phyloP scores from a whole-genome alignment of 92 coral and sea anemone species.

The Zoanthus sociatus region DNA sequence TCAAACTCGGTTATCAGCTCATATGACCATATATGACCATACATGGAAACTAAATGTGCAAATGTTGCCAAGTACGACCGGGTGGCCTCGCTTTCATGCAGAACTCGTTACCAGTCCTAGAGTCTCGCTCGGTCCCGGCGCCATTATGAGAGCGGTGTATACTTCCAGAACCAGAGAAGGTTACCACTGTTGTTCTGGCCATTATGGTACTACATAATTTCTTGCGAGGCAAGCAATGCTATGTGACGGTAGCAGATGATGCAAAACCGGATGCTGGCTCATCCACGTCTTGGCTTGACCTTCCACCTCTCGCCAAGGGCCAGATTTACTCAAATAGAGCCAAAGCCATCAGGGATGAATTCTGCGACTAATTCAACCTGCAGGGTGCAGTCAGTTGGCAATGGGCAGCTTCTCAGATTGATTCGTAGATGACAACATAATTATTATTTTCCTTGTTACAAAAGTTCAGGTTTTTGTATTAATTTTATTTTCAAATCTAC shows the following conservation, averaged over 20 bases:
- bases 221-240: not conserved
- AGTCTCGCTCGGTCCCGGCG: slow-evolving; percentile 34
- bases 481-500: no score
- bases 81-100: slow-evolving; percentile 26
- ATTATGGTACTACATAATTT: not conserved
- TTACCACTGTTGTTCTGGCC: not conserved
- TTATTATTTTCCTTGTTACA: no score
- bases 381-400: slow-evolving; percentile 56
- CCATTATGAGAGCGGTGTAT: slow-evolving; percentile 28
- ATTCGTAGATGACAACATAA: not conserved
- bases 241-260: slow-evolving; percentile 10
- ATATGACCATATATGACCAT: no score
- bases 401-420: slow-evolving; percentile 33
- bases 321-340: slow-evolving; percentile 44
- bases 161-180: not conserved
- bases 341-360: slow-evolving; percentile 43
- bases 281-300: slow-evolving; percentile 38
- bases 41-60: no score
- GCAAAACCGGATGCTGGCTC: not conserved
- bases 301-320: slow-evolving; percentile 18
- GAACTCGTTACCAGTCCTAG: slow-evolving; percentile 25
- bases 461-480: no score
- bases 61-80: no score
- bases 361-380: slow-evolving; percentile 39
- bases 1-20: no score